Conservation (phyloP, 2,113 vertebrate species). For the Hydropotes inermis region DNA sequence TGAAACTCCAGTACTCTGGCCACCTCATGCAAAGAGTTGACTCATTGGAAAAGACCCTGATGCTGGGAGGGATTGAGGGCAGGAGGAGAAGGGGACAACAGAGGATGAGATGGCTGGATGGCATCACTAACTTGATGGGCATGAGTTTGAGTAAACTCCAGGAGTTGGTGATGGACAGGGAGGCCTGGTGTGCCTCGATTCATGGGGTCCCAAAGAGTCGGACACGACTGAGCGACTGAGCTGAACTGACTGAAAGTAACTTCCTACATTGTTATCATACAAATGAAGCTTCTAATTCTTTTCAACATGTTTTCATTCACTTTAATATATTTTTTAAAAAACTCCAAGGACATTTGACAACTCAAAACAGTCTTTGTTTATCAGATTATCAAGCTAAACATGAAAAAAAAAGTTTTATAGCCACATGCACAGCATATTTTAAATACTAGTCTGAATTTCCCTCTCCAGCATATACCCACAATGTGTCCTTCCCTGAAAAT, state of each 20-base stretch:
- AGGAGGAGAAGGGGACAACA: too few species aligned
- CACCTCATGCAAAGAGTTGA: too few species aligned
- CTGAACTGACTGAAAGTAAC: background rate
- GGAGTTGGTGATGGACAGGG: too few species aligned
- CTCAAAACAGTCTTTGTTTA: background rate
- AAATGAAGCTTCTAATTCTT: background rate
- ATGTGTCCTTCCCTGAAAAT: background rate
- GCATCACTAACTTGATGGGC: too few species aligned
- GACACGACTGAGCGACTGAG: too few species aligned
- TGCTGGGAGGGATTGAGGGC: too few species aligned
- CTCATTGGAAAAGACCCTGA: too few species aligned
- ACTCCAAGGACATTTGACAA: background rate
- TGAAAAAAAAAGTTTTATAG: background rate
- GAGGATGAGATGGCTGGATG: too few species aligned
- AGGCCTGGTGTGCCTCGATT: too few species aligned
- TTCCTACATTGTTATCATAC: background rate
- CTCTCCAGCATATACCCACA: background rate
- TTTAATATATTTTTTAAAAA: background rate
- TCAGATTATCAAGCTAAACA: background rate
- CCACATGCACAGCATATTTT: background rate
- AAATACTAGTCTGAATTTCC: background rate
- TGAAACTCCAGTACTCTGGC: too few species aligned
- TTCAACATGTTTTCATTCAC: background rate
- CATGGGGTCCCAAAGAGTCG: too few species aligned
- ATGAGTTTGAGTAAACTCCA: too few species aligned